These are phyloP conservation scores for Mythimna impura DNA, from an alignment of 2,888 invertebrate genomes.

Conservation along the genomic window DNA sequence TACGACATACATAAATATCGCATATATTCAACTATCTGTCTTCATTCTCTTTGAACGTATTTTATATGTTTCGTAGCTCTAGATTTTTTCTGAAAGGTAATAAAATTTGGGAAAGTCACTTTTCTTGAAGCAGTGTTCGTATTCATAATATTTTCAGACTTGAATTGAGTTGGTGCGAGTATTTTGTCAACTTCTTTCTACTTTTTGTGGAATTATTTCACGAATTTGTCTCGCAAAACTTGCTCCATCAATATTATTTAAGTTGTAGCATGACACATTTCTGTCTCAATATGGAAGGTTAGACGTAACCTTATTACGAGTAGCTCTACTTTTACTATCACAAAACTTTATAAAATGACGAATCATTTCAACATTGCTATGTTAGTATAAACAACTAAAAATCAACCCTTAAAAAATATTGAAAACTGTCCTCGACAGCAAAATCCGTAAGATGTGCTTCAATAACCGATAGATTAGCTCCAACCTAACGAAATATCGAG, in stretches of 20 bases:
- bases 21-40: constrained; percentile 15
- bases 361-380: not conserved
- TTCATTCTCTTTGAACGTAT: constrained; percentile 25
- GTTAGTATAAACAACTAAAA: constrained; percentile 1
- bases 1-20: constrained; percentile 32
- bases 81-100: constrained; percentile 35
- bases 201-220: constrained; percentile 33
- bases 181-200: constrained; percentile 23
- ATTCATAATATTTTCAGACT: constrained; percentile 52
- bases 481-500: constrained; percentile 68
- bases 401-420: constrained; percentile 1
- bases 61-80: constrained; percentile 18
- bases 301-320: constrained; percentile 12
- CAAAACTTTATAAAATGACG: constrained; percentile 1
- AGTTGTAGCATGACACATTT: constrained; percentile 35
- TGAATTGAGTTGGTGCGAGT: constrained; percentile 48
- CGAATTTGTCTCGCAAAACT: constrained; percentile 40
- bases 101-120: constrained; percentile 44
- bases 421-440: not conserved
- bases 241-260: constrained; percentile 47
- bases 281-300: constrained; percentile 14
- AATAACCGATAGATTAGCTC: constrained; percentile 49
- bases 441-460: constrained; percentile 38
- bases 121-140: constrained; percentile 42
- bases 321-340: not conserved